Conservation (phyloP, 1,140 invertebrate species). For the Littorina saxatilis region DNA sequence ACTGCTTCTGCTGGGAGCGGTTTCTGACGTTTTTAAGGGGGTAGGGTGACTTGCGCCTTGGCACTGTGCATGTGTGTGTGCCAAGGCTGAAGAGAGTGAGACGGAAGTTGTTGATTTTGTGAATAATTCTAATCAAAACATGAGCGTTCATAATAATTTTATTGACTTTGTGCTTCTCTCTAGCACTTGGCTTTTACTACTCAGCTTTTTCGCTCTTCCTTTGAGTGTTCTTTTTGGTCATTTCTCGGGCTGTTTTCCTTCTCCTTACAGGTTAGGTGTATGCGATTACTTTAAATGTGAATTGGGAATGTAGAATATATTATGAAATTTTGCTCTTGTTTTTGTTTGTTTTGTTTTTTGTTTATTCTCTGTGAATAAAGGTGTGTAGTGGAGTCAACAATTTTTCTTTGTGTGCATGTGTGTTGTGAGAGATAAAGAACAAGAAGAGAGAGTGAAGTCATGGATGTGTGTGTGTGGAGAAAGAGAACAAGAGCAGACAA, state of each 20-base stretch:
- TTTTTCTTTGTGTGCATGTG: too few relatives aligned
- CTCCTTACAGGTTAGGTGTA: constrained; percentile 67
- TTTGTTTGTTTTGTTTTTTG: too few relatives aligned
- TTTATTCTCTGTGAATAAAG: too few relatives aligned
- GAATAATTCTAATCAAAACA: neutral
- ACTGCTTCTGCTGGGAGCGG: neutral
- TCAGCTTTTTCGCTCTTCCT: constrained; percentile 50
- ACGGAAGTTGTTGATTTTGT: neutral
- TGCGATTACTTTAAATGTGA: too few relatives aligned
- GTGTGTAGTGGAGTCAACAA: too few relatives aligned
- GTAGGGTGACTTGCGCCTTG: neutral
- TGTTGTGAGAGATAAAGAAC: too few relatives aligned
- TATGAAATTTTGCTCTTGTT: too few relatives aligned
- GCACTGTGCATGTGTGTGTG: neutral
- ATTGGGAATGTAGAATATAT: too few relatives aligned
- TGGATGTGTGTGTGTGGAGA: too few relatives aligned
- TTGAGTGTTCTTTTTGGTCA: constrained; percentile 63
- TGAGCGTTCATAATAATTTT: neutral
- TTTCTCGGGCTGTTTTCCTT: constrained; percentile 68
- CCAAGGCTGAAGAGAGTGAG: neutral
- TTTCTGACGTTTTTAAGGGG: neutral
- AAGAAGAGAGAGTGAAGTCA: too few relatives aligned
- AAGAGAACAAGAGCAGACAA: too few relatives aligned
- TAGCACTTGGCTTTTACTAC: neutral
- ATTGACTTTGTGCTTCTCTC: neutral